A percentile compares a stretch with the other conserved stretches of the same genome.
Evolutionary conservation across 2,888 invertebrate genomes (phyloP).

Genomic region (Panopea generosa): DNA sequence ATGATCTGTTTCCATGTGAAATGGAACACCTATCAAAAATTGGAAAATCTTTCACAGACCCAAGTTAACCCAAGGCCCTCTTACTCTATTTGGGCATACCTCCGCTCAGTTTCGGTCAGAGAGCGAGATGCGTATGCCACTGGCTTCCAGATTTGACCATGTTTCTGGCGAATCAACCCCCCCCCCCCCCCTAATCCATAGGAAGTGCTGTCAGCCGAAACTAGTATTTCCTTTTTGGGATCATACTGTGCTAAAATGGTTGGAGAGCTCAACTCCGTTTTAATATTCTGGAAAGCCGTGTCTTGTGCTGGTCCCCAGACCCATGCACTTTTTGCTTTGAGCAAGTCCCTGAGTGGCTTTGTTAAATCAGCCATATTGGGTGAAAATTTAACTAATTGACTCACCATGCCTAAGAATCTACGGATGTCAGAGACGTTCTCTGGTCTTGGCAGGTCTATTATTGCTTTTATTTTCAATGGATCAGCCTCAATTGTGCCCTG

Average conservation of each 20-base stretch:
- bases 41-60: too few species aligned
- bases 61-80: constrained; percentile 2
- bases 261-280: too few species aligned
- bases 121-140: not conserved
- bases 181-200: not conserved
- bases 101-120: not conserved
- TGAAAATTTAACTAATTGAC: constrained; percentile 35
- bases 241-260: too few species aligned
- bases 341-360: not conserved
- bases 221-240: too few species aligned
- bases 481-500: constrained; percentile 37
- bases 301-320: too few species aligned
- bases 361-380: too few species aligned
- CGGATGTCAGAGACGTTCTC: constrained; percentile 8
- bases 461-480: constrained; percentile 32
- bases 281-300: too few species aligned
- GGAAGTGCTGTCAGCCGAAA: too few species aligned
- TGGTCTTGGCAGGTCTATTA: constrained; percentile 14
- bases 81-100: not conserved
- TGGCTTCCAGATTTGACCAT: not conserved
- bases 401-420: constrained; percentile 46
- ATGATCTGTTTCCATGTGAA: too few species aligned
- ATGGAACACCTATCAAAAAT: too few species aligned
- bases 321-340: not conserved
- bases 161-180: not conserved